phyloP scores from a whole-genome alignment of 2,797 vertebrate species.

The Rhinogobio ventralis region DNA sequence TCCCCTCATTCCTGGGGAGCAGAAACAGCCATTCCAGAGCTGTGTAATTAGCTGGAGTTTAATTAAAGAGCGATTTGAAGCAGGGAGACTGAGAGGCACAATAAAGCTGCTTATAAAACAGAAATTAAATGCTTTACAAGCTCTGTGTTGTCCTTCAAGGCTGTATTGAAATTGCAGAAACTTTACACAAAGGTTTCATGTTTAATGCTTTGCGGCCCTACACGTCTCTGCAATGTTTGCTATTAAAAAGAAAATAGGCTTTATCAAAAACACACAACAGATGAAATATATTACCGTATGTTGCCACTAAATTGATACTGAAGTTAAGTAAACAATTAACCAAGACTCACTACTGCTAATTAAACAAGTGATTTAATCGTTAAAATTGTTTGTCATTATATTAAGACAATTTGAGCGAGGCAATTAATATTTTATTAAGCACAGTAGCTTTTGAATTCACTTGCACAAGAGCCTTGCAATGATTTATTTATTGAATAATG shows the following conservation, averaged over 20 bases:
- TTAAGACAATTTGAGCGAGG: conserved; percentile 12
- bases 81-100: conserved; percentile 72
- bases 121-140: conserved; percentile 78
- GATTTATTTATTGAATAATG: conserved; percentile 31
- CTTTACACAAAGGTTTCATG: conserved; percentile 55
- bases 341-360: conserved; percentile 5
- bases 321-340: conserved; percentile 26
- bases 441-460: conserved; percentile 26
- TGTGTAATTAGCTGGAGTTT: conserved; percentile 76
- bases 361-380: conserved; percentile 37
- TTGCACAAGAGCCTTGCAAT: conserved; percentile 8
- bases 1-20: conserved; percentile 64
- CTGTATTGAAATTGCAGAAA: conserved; percentile 63
- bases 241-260: conserved; percentile 55
- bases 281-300: conserved; percentile 15
- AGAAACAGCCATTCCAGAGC: conserved; percentile 65
- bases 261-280: conserved; percentile 61
- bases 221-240: conserved; percentile 53
- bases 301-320: conserved; percentile 3
- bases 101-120: conserved; percentile 75
- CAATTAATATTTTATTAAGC: conserved; percentile 37
- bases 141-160: conserved; percentile 64
- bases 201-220: conserved; percentile 62
- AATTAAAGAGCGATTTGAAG: conserved; percentile 76
- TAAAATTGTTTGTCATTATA: conserved; percentile 46